Conservation (phyloP, 1,140 invertebrate genomes). For the Pseudomyrmex cubaensis region DNA sequence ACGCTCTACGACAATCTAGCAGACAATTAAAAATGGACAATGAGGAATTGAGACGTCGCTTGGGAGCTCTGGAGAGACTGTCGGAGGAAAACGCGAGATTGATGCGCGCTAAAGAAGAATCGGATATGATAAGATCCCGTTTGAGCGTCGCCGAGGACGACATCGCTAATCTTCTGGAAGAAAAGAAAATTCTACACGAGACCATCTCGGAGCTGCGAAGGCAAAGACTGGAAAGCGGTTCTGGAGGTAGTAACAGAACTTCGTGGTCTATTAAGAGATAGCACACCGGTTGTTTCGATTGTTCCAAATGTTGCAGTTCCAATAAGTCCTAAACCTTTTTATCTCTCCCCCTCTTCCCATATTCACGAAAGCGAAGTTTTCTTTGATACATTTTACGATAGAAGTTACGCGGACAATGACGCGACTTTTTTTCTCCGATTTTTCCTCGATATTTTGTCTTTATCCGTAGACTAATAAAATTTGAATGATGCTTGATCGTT, state of each 20-base stretch:
- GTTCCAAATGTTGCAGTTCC: slow-evolving; percentile 87
- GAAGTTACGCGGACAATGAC: neutral
- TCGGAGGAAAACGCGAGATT: slow-evolving; percentile 87
- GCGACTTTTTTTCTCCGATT: neutral
- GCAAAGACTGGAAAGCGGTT: slow-evolving; percentile 80
- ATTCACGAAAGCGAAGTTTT: neutral
- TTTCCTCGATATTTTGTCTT: no score
- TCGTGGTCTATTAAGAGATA: slow-evolving; percentile 88
- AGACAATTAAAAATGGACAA: slow-evolving; percentile 87
- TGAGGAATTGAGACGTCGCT: slow-evolving; percentile 87
- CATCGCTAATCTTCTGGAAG: slow-evolving; percentile 88
- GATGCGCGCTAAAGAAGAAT: slow-evolving; percentile 88
- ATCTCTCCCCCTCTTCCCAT: slow-evolving; percentile 14
- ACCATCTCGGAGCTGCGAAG: slow-evolving; percentile 88
- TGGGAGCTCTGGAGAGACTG: slow-evolving; percentile 87
- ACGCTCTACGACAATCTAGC: slow-evolving; percentile 84
- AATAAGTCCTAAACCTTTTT: slow-evolving; percentile 76
- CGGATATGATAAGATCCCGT: slow-evolving; percentile 86
- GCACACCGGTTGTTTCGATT: slow-evolving; percentile 88
- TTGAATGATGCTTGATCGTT: slow-evolving; percentile 18
- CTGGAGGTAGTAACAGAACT: slow-evolving; percentile 79
- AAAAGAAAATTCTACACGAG: slow-evolving; percentile 91
- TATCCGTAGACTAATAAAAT: neutral
- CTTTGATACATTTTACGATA: slow-evolving; percentile 21
- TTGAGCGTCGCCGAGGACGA: slow-evolving; percentile 90